Evolutionary conservation across 35 echinoderm and acorn worm genomes (phyloP).

Genomic region (Lytechinus variegatus): DNA sequence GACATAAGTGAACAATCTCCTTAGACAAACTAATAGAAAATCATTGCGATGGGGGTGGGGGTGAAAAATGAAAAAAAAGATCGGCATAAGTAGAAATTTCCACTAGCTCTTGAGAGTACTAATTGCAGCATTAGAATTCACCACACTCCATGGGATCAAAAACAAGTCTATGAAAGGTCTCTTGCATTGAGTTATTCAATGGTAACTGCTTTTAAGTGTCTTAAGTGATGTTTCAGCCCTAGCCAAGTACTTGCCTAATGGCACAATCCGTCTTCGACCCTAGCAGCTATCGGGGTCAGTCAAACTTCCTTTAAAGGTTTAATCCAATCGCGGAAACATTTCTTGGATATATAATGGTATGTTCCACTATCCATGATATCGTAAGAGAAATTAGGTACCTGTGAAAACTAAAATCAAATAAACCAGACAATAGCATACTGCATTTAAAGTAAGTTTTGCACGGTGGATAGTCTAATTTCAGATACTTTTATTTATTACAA

Average conservation of each 20-base stretch:
- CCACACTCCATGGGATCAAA: not conserved
- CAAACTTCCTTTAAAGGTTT: constrained; percentile 21
- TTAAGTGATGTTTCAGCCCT: constrained; percentile 45
- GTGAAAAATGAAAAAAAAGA: not conserved
- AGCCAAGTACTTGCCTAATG: constrained; percentile 36
- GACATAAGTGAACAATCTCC: constrained; percentile 17
- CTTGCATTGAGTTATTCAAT: constrained; percentile 37
- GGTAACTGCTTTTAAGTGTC: constrained; percentile 23
- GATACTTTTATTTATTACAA: no score
- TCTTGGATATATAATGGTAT: not conserved
- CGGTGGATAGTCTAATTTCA: no score
- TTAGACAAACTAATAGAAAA: not conserved
- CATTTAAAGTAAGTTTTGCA: not conserved
- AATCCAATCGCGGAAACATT: not conserved
- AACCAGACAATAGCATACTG: not conserved
- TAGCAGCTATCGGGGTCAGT: constrained; percentile 32
- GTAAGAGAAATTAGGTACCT: no score
- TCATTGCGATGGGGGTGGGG: not conserved
- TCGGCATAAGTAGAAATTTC: constrained; percentile 1
- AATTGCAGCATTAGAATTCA: constrained; percentile 39
- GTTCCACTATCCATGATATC: not conserved
- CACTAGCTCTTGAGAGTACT: not conserved
- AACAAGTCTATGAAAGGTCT: constrained; percentile 18
- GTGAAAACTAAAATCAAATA: no score
- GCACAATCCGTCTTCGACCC: constrained; percentile 35